phyloP scores from a whole-genome alignment of 2,797 vertebrate species.

The Pseudotriccus pelzelni region DNA sequence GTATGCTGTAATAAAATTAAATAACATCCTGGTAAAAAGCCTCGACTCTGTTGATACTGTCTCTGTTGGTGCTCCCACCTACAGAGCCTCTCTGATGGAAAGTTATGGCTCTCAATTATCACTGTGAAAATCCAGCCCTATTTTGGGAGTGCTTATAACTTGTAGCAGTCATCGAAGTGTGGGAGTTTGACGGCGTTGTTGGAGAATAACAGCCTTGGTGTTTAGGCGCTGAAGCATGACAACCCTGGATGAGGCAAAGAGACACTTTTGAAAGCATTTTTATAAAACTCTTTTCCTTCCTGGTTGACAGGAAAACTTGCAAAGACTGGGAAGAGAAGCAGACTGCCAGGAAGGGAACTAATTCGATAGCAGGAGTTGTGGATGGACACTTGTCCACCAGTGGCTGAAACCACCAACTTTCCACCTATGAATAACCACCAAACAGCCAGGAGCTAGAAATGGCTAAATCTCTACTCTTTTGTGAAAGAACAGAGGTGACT shows the following conservation, averaged over 20 bases:
- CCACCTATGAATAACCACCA: fast-evolving
- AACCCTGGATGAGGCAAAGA: background rate
- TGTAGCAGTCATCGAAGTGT: background rate
- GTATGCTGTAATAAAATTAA: background rate
- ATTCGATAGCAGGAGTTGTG: background rate
- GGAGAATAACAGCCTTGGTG: background rate
- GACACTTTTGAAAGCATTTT: background rate
- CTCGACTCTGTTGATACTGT: background rate
- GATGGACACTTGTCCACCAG: background rate
- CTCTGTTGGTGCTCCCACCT: constrained; percentile 38
- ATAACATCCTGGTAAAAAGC: background rate
- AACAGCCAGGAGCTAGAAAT: background rate
- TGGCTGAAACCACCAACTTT: background rate
- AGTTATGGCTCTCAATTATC: constrained; percentile 58
- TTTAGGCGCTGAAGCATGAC: background rate
- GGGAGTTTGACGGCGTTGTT: background rate
- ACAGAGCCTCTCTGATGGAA: constrained; percentile 32
- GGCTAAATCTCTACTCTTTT: background rate
- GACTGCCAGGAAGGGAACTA: background rate
- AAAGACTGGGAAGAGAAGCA: background rate
- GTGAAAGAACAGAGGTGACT: background rate
- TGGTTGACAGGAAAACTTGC: background rate
- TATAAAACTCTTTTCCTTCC: background rate
- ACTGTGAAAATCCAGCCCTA: constrained; percentile 46
- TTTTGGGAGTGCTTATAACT: constrained; percentile 35